Evolutionary conservation across 2,888 invertebrate genomes (phyloP).

Genomic region (Chrysodeixis includens): DNA sequence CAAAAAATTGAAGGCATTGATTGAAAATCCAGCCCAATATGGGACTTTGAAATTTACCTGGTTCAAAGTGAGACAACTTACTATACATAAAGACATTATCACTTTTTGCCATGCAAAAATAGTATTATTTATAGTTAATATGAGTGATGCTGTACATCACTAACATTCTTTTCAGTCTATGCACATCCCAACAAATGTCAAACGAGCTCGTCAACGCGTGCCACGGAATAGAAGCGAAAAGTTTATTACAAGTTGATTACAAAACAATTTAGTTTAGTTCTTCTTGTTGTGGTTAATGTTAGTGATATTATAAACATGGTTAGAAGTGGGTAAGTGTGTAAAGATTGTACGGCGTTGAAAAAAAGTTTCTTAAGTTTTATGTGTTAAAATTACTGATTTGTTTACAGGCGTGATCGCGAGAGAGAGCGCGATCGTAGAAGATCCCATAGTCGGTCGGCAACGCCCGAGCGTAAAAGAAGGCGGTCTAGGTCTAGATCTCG

Average conservation of each 20-base stretch:
- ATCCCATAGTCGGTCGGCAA: conserved; percentile 89
- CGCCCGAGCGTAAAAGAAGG: conserved; percentile 89
- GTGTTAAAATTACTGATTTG: conserved; percentile 23
- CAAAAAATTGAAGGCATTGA: too few species aligned
- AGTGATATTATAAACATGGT: conserved; percentile 67
- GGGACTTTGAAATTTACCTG: too few species aligned
- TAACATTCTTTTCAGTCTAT: too few species aligned
- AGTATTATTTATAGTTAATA: too few species aligned
- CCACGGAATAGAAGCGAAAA: conserved; percentile 33
- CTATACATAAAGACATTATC: too few species aligned
- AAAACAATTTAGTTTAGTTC: conserved; percentile 26
- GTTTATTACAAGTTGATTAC: conserved; percentile 22
- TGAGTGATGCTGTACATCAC: too few species aligned
- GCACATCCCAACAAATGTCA: conserved; percentile 40
- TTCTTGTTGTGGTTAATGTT: conserved; percentile 42
- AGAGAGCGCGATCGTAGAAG: conserved; percentile 87
- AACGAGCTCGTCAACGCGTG: conserved; percentile 54
- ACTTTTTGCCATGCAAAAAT: too few species aligned
- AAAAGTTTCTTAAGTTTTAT: conserved; percentile 6
- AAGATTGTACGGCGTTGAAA: not conserved
- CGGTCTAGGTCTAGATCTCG: conserved; percentile 90
- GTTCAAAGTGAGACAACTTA: too few species aligned
- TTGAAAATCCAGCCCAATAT: too few species aligned
- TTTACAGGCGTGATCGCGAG: conserved; percentile 81
- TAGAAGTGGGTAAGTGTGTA: conserved; percentile 79